Evolutionary conservation across 37 sponge, comb jelly and placozoan species (phyloP), one percentile per base, ranked within the genome.

Genomic region (Geodia barretti): DNA sequence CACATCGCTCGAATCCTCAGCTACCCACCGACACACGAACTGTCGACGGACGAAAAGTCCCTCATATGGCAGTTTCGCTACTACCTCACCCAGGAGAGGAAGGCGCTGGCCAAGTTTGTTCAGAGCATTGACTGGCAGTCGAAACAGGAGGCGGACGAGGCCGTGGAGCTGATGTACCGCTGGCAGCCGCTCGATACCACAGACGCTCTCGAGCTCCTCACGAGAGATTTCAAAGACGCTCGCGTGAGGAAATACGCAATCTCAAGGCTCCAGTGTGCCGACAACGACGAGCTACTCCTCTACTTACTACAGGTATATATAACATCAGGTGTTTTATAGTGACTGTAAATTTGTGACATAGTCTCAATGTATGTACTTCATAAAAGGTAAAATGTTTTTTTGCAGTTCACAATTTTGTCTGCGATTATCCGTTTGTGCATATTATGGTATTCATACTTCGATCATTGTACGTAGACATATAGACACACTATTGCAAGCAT

Each of bases 121-220:
- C 90, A 92, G 85, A 89, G 95, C 64, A 95, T 98, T 32, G 80
- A 97, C 72, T 98, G 97, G 97, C 89, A 84, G 75, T 80, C 78
- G 34, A 71, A 73, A 68, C 82, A 81, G 40, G 96, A 90, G 31
- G 79, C 72, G 41, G 89, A 88, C 35, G 89, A 90, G 59, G 99
- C 99, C 1, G 65, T 96, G 72, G 88, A 90, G 29, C 80, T 99
- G 40, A 70, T 99, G 64, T 87, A 90, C 40, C 60, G 83, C 35
- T 99, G 99, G 99, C 93, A 96, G 65, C 95, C 95, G 4, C 78
- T 96, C 59, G 95, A 94, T 62, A 78, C 98, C 2, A 91, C 91
- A 41, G 99, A 92, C 17, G 95, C 99, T 19, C 86, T 99, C 63
- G 97, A 94, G 63, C 79, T 99, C 4, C 92, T 99, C 14, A 89